A percentile compares a stretch with the other conserved stretches of the same genome.
These are phyloP conservation scores for Microctonus brassicae DNA, from an alignment of 2,888 invertebrate genomes.

Conservation along the genomic window DNA sequence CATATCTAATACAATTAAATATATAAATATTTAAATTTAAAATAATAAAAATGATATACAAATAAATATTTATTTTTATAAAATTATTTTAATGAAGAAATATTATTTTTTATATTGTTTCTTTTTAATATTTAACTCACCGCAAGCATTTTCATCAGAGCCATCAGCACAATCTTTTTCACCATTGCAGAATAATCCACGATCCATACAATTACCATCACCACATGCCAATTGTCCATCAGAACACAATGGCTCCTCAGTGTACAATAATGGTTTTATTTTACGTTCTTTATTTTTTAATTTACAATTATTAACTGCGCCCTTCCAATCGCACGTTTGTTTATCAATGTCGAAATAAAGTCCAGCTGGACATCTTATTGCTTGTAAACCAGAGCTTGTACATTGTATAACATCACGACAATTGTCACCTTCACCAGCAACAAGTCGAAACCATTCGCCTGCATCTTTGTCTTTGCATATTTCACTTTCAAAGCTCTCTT, in stretches of 20 bases:
- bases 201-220: slow-evolving; percentile 87
- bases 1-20: slow-evolving; percentile 76
- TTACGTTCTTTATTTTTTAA: slow-evolving; percentile 90
- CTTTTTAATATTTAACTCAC: slow-evolving; percentile 73
- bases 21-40: neutral
- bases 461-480: slow-evolving; percentile 95
- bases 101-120: neutral
- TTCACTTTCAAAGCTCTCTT: slow-evolving; percentile 89
- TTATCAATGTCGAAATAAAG: slow-evolving; percentile 94
- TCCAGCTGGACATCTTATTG: slow-evolving; percentile 92
- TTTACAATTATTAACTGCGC: slow-evolving; percentile 93
- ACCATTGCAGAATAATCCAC: slow-evolving; percentile 93
- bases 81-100: neutral
- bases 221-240: slow-evolving; percentile 91
- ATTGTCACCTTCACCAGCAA: slow-evolving; percentile 90
- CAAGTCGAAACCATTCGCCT: slow-evolving; percentile 94
- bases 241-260: slow-evolving; percentile 90
- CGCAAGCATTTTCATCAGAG: slow-evolving; percentile 91
- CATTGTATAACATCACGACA: slow-evolving; percentile 96
- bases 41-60: too few relatives aligned
- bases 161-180: slow-evolving; percentile 91
- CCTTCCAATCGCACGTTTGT: slow-evolving; percentile 96
- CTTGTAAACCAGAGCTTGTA: slow-evolving; percentile 93
- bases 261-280: slow-evolving; percentile 87
- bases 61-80: neutral